These are phyloP conservation scores for Coecobrya sp. DNA, from an alignment of 2,888 invertebrate genomes.

Conservation along the genomic window DNA sequence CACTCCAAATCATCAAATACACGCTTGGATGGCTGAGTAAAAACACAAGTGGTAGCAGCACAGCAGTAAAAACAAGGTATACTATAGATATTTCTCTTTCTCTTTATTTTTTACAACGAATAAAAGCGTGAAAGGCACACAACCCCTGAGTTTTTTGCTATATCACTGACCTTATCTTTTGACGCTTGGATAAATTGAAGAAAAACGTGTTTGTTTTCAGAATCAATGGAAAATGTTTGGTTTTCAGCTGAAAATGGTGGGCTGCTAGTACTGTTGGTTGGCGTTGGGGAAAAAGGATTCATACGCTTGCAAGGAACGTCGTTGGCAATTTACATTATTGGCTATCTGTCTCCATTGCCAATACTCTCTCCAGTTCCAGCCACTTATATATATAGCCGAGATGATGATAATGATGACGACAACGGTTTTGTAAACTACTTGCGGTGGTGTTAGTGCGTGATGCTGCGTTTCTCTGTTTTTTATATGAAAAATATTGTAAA, in stretches of 20 bases:
- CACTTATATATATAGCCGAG: no score
- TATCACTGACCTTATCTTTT: constrained; percentile 82
- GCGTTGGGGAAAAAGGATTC: constrained; percentile 66
- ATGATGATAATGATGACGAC: neutral
- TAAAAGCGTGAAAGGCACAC: neutral
- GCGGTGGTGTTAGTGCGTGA: neutral
- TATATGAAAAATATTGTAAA: constrained; percentile 8
- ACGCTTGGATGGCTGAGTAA: constrained; percentile 73
- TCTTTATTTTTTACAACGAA: neutral
- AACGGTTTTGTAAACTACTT: neutral
- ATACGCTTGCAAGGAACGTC: constrained; percentile 79
- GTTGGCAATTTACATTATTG: constrained; percentile 82
- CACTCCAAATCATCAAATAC: constrained; percentile 82
- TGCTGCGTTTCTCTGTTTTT: neutral
- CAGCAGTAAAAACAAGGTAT: constrained; percentile 12
- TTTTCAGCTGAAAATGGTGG: constrained; percentile 50
- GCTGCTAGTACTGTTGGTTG: neutral
- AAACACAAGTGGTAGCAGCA: constrained; percentile 56
- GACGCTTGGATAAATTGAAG: constrained; percentile 82
- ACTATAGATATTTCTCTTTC: no score
- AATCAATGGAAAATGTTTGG: constrained; percentile 78
- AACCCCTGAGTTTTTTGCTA: constrained; percentile 12
- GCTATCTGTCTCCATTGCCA: constrained; percentile 82
- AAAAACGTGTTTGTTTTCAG: constrained; percentile 81
- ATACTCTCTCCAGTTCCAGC: constrained; percentile 60